Evolutionary conservation across 2,113 vertebrate genomes (phyloP).

Genomic region (Zingel zingel): DNA sequence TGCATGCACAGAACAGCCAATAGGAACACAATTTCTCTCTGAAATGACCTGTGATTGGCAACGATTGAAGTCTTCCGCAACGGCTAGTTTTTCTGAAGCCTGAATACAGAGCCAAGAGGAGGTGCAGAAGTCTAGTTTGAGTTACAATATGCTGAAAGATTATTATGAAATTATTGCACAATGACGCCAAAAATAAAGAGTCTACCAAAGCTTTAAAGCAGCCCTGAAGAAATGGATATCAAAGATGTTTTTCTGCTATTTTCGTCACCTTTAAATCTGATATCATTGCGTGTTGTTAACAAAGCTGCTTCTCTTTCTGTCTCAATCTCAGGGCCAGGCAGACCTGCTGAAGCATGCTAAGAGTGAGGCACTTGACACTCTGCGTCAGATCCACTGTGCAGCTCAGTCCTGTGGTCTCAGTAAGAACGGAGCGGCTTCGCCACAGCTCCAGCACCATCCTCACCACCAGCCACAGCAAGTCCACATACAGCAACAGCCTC

Average conservation of each 20-base stretch:
- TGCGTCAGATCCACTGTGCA: constrained; percentile 93
- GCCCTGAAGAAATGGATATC: background rate
- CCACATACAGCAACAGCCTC: constrained; percentile 53
- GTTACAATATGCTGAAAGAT: no score
- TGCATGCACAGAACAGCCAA: no score
- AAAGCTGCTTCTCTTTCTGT: background rate
- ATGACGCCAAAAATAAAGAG: no score
- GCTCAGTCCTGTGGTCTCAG: constrained; percentile 92
- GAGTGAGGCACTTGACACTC: constrained; percentile 89
- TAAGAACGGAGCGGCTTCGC: constrained; percentile 86
- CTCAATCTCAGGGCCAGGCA: constrained; percentile 87
- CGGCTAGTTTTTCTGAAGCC: no score
- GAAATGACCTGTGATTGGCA: no score
- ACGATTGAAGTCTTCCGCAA: no score
- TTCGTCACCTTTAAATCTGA: background rate
- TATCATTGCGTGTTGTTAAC: background rate
- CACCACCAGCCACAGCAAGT: constrained; percentile 54
- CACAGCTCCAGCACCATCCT: constrained; percentile 73
- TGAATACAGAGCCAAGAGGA: no score
- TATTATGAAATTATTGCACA: no score
- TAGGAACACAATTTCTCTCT: no score
- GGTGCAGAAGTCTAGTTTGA: no score
- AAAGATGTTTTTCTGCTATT: background rate
- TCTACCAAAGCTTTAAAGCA: background rate
- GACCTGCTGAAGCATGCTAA: constrained; percentile 93